These are phyloP conservation scores for Cinclus cinclus DNA, from an alignment of 2,113 vertebrate genomes.

Conservation along the genomic window DNA sequence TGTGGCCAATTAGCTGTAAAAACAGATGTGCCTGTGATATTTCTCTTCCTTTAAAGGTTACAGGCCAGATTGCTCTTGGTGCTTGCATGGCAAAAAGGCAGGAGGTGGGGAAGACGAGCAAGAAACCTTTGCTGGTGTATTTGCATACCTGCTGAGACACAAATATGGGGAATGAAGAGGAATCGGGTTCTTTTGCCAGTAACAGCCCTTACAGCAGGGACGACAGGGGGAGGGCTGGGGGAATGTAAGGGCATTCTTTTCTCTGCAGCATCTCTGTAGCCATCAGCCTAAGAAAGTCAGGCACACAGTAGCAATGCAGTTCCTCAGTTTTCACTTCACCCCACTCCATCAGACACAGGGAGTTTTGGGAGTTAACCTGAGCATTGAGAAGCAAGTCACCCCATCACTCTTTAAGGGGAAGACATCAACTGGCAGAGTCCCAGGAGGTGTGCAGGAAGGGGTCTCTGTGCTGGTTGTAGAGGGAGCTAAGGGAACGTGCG, in stretches of 20 bases:
- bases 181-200: not conserved
- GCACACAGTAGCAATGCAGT: not conserved
- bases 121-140: not conserved
- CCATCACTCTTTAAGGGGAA: not conserved
- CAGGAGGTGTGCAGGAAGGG: not conserved
- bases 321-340: not conserved
- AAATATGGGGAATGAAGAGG: not conserved
- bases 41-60: slow-evolving; percentile 48
- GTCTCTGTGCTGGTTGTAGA: not conserved
- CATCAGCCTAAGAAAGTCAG: not conserved
- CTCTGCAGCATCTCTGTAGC: not conserved
- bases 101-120: not conserved
- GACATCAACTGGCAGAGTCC: too few species aligned
- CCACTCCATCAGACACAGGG: not conserved
- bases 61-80: not conserved
- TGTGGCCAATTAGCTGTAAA: slow-evolving; percentile 12
- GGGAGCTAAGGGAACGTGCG: not conserved
- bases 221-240: not conserved
- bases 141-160: not conserved
- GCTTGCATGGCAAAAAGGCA: slow-evolving; percentile 6
- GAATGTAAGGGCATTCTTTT: not conserved
- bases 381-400: not conserved
- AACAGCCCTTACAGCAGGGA: not conserved
- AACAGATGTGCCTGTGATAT: slow-evolving; percentile 48
- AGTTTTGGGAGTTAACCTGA: not conserved